These are phyloP conservation scores for Notodonta dromedarius DNA, from an alignment of 2,888 invertebrate species.

Conservation along the genomic window DNA sequence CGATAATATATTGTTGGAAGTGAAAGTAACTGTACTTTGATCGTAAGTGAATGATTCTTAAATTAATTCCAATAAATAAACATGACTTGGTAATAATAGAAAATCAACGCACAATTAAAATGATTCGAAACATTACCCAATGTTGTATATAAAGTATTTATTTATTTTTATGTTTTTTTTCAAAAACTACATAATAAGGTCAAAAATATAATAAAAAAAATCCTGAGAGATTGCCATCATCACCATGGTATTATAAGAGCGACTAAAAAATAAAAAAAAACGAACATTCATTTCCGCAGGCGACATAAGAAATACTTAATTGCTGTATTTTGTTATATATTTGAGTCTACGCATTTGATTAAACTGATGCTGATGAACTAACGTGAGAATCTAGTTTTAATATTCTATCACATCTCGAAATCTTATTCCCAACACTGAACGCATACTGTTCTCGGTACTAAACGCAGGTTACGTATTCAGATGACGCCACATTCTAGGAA, in stretches of 20 bases:
- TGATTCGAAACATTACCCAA: not conserved
- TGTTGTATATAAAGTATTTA: too few species aligned
- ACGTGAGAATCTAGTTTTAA: not conserved
- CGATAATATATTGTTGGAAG: not conserved
- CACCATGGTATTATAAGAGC: too few species aligned
- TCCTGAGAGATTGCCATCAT: too few species aligned
- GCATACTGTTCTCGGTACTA: constrained; percentile 16
- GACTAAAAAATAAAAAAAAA: too few species aligned
- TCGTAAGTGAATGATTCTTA: not conserved
- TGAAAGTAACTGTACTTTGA: not conserved
- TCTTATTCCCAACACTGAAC: constrained; percentile 1
- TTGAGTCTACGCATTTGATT: too few species aligned
- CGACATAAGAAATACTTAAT: too few species aligned
- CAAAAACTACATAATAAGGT: too few species aligned
- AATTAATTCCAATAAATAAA: constrained; percentile 3
- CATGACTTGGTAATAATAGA: not conserved
- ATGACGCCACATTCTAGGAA: constrained; percentile 44
- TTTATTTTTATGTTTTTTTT: too few species aligned
- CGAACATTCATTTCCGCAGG: too few species aligned
- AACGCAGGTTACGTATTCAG: constrained; percentile 31
- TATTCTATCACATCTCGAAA: not conserved
- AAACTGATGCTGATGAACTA: not conserved
- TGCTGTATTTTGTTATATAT: too few species aligned
- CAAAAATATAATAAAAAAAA: too few species aligned
- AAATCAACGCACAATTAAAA: not conserved